phyloP scores from a whole-genome alignment of 2,113 vertebrate genomes.

The Potamarius usumacintae region DNA sequence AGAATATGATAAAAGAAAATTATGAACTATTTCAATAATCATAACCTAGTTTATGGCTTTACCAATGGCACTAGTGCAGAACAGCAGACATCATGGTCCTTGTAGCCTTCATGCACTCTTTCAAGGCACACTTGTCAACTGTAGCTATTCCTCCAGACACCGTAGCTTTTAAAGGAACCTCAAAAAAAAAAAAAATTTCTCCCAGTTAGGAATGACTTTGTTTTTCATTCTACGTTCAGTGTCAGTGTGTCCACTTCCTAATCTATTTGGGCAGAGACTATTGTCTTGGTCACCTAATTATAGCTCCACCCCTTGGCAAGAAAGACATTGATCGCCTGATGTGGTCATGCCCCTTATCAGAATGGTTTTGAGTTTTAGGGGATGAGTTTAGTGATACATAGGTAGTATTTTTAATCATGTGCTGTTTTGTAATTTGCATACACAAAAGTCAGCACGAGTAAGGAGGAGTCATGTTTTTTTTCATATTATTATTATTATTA shows the following conservation, averaged over 20 bases:
- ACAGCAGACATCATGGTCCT: background rate
- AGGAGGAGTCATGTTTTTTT: background rate
- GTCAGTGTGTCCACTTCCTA: background rate
- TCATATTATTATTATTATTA: background rate
- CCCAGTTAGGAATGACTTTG: background rate
- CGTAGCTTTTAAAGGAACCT: background rate
- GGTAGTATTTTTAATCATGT: no score
- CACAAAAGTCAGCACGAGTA: background rate
- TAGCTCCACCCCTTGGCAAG: background rate
- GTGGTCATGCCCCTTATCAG: background rate
- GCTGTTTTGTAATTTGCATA: background rate
- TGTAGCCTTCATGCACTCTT: background rate
- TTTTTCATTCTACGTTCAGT: background rate
- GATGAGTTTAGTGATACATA: background rate
- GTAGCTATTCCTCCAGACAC: background rate
- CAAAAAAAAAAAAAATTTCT: background rate
- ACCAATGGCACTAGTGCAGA: background rate
- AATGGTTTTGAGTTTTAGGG: background rate
- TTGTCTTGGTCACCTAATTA: constrained; percentile 10
- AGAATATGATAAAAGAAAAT: background rate
- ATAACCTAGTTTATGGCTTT: background rate
- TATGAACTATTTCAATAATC: background rate
- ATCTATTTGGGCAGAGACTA: background rate
- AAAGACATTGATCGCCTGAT: constrained; percentile 6
- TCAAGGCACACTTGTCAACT: background rate